Evolutionary conservation across 2,888 invertebrate species (phyloP).

Genomic region (Oscheius sp.): DNA sequence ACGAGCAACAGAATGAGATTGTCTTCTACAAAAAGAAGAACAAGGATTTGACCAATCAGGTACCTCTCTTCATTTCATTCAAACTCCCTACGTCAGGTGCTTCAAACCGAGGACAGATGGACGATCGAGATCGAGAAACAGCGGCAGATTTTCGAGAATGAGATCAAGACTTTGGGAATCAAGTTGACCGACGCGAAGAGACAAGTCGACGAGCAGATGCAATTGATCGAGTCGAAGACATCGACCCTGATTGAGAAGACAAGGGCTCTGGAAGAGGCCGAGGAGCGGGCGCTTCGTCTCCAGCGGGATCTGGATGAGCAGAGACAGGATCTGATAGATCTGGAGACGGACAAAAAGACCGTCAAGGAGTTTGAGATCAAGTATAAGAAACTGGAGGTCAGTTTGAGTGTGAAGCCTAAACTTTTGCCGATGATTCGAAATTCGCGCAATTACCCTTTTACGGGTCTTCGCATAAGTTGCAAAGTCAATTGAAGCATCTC

Average conservation of each 20-base stretch:
- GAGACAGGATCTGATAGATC: slow-evolving; percentile 48
- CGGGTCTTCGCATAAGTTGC: too few relatives aligned
- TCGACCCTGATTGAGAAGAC: slow-evolving; percentile 66
- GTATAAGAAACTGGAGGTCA: slow-evolving; percentile 70
- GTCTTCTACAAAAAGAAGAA: slow-evolving; percentile 72
- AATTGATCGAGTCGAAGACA: slow-evolving; percentile 53
- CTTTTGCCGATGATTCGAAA: too few relatives aligned
- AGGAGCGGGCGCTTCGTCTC: slow-evolving; percentile 47
- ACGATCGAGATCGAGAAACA: slow-evolving; percentile 73
- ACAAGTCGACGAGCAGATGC: slow-evolving; percentile 54
- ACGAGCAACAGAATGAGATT: slow-evolving; percentile 58
- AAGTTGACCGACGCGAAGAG: slow-evolving; percentile 55
- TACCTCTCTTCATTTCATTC: slow-evolving; percentile 23
- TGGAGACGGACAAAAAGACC: slow-evolving; percentile 68
- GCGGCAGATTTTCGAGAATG: slow-evolving; percentile 65
- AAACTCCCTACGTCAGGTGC: slow-evolving; percentile 36
- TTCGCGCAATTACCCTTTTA: too few relatives aligned
- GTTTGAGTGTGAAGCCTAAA: too few relatives aligned
- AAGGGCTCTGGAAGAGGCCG: slow-evolving; percentile 59
- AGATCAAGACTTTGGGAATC: slow-evolving; percentile 60
- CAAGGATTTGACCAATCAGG: slow-evolving; percentile 71
- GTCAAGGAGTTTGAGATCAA: slow-evolving; percentile 72
- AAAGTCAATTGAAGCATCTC: too few relatives aligned
- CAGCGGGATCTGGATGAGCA: slow-evolving; percentile 43
- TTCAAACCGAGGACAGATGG: slow-evolving; percentile 73